A percentile compares a stretch with the other conserved stretches of the same genome.
Conservation (phyloP, 2,888 invertebrate species). For the Drosophila niveifrons region DNA sequence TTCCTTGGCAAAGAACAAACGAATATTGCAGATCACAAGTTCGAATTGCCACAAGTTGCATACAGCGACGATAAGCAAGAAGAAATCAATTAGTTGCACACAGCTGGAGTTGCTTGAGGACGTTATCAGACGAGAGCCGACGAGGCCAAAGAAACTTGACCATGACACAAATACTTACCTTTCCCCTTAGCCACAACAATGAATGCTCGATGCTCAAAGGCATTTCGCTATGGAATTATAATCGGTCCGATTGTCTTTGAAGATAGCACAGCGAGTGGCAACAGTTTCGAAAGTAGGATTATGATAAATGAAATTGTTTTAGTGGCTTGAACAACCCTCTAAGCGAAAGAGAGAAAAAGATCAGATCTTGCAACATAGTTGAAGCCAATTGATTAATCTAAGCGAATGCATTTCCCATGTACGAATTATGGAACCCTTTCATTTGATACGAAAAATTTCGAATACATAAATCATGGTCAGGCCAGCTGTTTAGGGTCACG, state of each 20-base stretch:
- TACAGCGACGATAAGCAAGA: conserved; percentile 8
- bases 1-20: background rate
- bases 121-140: background rate
- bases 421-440: conserved; percentile 10
- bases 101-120: background rate
- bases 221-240: conserved; percentile 7
- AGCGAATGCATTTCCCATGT: conserved; percentile 25
- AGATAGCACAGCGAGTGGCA: conserved; percentile 10
- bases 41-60: background rate
- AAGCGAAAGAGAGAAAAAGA: background rate
- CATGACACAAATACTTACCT: conserved; percentile 7
- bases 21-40: background rate
- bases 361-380: background rate
- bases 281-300: conserved; percentile 5
- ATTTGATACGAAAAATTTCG: background rate
- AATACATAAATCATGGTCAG: conserved; percentile 45
- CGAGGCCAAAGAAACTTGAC: conserved; percentile 14
- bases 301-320: conserved; percentile 18
- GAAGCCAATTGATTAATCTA: conserved; percentile 28
- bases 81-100: conserved; percentile 16
- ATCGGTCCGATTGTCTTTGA: conserved; percentile 1
- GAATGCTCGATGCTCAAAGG: background rate
- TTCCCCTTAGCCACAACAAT: background rate
- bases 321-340: conserved; percentile 9
- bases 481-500: conserved; percentile 58